Evolutionary conservation across 2,888 invertebrate genomes (phyloP).

Genomic region (Papilio elwesi): DNA sequence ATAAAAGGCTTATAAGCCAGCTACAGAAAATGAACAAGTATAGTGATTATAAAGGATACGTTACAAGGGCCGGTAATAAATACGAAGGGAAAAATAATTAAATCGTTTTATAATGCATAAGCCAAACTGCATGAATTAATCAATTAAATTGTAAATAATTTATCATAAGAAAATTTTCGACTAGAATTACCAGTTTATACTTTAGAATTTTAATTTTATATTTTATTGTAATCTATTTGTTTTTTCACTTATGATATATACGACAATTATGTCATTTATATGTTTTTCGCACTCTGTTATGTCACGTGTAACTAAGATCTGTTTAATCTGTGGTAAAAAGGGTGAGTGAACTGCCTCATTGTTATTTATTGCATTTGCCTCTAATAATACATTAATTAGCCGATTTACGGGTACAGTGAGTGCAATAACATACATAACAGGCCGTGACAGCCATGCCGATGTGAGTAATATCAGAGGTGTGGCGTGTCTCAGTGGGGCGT

Average conservation of each 20-base stretch:
- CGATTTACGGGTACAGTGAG: constrained; percentile 76
- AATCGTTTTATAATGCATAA: no score
- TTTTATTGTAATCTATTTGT: no score
- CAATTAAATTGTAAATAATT: no score
- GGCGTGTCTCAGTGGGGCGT: constrained; percentile 72
- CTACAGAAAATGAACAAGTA: not conserved
- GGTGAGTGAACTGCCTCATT: constrained; percentile 84
- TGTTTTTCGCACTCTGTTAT: constrained; percentile 40
- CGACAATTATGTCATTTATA: not conserved
- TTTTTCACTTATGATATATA: not conserved
- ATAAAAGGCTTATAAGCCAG: constrained; percentile 4
- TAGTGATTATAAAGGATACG: not conserved
- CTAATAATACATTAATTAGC: constrained; percentile 82
- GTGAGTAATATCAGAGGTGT: constrained; percentile 81
- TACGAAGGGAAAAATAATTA: no score
- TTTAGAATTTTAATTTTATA: no score
- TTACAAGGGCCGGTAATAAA: not conserved
- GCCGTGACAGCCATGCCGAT: constrained; percentile 79
- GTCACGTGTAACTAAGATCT: constrained; percentile 46
- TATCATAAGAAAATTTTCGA: no score
- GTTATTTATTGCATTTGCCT: constrained; percentile 83
- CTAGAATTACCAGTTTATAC: no score
- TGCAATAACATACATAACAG: constrained; percentile 73
- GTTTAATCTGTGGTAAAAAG: constrained; percentile 53
- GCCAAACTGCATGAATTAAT: no score